phyloP scores from a whole-genome alignment of 53 echinoderm and acorn worm species.

The Henricia sp. region DNA sequence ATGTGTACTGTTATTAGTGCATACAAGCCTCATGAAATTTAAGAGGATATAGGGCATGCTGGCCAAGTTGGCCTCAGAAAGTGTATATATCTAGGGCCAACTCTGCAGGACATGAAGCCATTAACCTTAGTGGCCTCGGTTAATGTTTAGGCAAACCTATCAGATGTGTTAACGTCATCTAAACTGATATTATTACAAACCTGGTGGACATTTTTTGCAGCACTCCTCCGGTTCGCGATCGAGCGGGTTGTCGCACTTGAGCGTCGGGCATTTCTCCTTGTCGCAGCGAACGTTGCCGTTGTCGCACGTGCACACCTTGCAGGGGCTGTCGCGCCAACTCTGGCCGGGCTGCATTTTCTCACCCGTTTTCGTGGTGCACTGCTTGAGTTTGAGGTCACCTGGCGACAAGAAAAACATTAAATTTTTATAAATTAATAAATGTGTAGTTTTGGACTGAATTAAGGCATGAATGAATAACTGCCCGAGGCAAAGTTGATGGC shows the following conservation, averaged over 20 bases:
- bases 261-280: conserved; percentile 22
- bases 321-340: conserved; percentile 8
- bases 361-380: conserved; percentile 21
- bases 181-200: conserved; percentile 73
- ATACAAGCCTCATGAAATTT: no score
- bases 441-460: no score
- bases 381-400: conserved; percentile 1
- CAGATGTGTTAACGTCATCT: not conserved
- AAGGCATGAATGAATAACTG: no score
- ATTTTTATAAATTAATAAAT: no score
- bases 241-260: conserved; percentile 23
- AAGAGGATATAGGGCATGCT: no score
- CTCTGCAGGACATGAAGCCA: no score
- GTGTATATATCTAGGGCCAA: no score
- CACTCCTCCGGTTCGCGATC: conserved; percentile 65
- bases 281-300: conserved; percentile 46
- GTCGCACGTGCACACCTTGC: conserved; percentile 47
- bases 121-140: no score
- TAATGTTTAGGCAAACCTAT: not conserved
- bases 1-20: no score
- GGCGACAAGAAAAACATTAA: not conserved
- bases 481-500: no score
- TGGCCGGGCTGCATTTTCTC: conserved; percentile 33
- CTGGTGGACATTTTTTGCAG: conserved; percentile 78
- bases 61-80: no score